These are phyloP conservation scores for Parapsyche elsis DNA, from an alignment of 1,140 invertebrate genomes.

Conservation along the genomic window DNA sequence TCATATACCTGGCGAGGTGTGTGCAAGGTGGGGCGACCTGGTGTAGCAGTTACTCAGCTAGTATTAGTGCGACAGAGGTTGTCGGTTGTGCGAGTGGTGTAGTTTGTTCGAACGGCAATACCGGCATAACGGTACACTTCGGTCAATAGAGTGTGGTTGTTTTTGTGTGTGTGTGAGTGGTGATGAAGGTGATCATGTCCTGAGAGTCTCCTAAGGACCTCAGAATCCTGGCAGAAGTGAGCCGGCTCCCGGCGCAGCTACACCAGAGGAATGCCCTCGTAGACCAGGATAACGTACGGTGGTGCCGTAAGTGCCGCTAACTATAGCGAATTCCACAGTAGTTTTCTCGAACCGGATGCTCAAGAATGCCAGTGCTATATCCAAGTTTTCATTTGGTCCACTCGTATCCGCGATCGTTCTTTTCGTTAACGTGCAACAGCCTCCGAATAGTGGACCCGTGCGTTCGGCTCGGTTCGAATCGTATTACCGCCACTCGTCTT, in stretches of 20 bases:
- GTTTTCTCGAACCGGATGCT: background rate
- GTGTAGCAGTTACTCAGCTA: background rate
- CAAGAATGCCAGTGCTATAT: background rate
- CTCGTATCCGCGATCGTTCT: background rate
- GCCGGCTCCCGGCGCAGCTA: background rate
- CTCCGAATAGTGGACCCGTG: too few relatives aligned
- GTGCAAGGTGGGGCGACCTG: conserved; percentile 5
- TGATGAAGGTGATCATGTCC: background rate
- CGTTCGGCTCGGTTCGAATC: too few relatives aligned
- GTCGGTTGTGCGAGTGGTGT: background rate
- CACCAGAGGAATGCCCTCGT: background rate
- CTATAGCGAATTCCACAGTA: too few relatives aligned
- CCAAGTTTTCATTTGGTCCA: background rate
- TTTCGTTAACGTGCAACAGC: background rate
- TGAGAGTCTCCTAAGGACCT: background rate
- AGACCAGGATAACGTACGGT: background rate
- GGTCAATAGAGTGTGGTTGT: background rate
- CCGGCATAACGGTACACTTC: conserved; percentile 14
- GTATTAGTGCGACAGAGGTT: background rate
- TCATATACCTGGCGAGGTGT: conserved; percentile 12
- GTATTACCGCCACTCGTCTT: too few relatives aligned
- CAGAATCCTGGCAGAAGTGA: background rate
- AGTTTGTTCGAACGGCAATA: background rate
- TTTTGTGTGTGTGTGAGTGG: background rate
- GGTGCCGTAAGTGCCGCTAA: conserved; percentile 10